Evolutionary conservation across 1,140 invertebrate genomes (phyloP).

Genomic region (Achroia grisella): DNA sequence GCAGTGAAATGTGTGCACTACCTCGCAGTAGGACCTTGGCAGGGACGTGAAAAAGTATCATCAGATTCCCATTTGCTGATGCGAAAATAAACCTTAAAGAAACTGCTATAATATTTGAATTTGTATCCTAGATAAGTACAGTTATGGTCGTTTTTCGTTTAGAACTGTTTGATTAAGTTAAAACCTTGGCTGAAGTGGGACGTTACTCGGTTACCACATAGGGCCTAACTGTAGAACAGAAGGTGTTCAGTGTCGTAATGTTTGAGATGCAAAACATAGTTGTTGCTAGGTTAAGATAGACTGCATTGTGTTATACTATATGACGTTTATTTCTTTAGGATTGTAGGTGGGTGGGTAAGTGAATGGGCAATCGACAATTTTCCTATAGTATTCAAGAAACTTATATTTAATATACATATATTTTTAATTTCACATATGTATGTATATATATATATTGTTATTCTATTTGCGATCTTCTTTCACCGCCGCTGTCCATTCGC

Average conservation of each 20-base stretch:
- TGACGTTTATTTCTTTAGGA: too few species aligned
- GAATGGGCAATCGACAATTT: too few species aligned
- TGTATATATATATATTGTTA: too few species aligned
- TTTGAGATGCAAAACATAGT: conserved; percentile 15
- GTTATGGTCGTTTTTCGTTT: conserved; percentile 10
- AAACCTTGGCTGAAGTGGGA: conserved; percentile 60
- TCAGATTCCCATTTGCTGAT: conserved; percentile 9
- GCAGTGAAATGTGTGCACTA: conserved; percentile 30
- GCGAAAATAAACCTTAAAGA: background rate
- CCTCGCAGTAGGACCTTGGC: conserved; percentile 37
- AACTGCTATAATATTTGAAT: background rate
- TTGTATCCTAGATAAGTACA: background rate
- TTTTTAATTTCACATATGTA: too few species aligned
- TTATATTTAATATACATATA: too few species aligned
- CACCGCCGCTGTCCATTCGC: too few species aligned
- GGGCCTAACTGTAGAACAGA: conserved; percentile 48
- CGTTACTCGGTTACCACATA: conserved; percentile 50
- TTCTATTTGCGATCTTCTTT: too few species aligned
- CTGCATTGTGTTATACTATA: too few species aligned
- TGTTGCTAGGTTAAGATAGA: conserved; percentile 19
- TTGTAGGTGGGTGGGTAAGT: too few species aligned
- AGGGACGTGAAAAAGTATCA: conserved; percentile 33
- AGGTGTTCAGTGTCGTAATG: conserved; percentile 41
- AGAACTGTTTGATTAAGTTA: conserved; percentile 23
- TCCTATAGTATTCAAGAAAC: too few species aligned